A percentile compares a stretch with the other conserved stretches of the same genome.
Conservation (phyloP, 2,888 invertebrate genomes). For the Xylophagus ater region DNA sequence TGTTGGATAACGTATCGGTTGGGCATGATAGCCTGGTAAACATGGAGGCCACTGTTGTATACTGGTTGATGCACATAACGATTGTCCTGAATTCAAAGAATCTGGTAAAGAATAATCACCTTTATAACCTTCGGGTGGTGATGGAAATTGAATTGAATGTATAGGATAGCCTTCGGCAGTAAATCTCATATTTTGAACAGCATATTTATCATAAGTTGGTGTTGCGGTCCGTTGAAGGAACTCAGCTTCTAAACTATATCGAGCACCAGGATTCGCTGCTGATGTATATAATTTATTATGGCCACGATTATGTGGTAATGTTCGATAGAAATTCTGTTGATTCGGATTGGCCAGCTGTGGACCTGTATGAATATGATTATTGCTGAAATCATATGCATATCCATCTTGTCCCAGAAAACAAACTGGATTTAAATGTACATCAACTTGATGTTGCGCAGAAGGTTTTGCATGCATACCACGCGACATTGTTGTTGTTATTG, state of each 20-base stretch:
- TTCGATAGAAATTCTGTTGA: constrained; percentile 54
- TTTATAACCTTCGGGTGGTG: constrained; percentile 60
- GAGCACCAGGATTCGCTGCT: constrained; percentile 44
- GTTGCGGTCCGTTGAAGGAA: constrained; percentile 45
- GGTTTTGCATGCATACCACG: constrained; percentile 41
- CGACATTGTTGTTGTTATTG: constrained; percentile 42
- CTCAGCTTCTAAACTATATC: constrained; percentile 55
- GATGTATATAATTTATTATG: constrained; percentile 40
- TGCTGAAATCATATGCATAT: constrained; percentile 45
- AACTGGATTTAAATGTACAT: constrained; percentile 64
- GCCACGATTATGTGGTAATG: constrained; percentile 61
- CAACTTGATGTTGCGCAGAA: constrained; percentile 53
- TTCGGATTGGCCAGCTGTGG: constrained; percentile 23
- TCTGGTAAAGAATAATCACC: constrained; percentile 44
- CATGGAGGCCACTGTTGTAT: constrained; percentile 46
- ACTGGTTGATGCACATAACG: constrained; percentile 29
- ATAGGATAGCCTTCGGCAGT: constrained; percentile 73
- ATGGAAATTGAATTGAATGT: constrained; percentile 46
- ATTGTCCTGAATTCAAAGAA: constrained; percentile 13
- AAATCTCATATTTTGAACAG: constrained; percentile 50
- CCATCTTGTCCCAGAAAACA: constrained; percentile 66
- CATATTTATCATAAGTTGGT: constrained; percentile 43
- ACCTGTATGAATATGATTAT: constrained; percentile 31
- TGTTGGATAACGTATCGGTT: constrained; percentile 31
- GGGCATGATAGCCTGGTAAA: constrained; percentile 40